Percentiles rank a stretch among this genome's conserved stretches.
Conservation (phyloP, 2,113 vertebrate species). For the Anolis sagrei region DNA sequence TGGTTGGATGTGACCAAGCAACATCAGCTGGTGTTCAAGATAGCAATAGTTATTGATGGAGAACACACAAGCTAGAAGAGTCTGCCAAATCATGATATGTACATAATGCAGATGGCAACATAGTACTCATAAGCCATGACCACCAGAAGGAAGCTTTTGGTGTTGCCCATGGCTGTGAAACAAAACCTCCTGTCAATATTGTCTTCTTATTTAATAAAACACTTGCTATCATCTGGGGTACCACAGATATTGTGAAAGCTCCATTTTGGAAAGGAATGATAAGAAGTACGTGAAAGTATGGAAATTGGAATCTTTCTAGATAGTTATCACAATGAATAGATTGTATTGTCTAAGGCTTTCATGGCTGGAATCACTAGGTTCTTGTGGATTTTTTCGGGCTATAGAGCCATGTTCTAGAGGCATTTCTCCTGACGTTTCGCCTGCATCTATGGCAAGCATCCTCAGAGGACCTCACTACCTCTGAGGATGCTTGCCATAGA, state of each 20-base stretch:
- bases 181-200: conserved; percentile 48
- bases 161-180: conserved; percentile 46
- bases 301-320: conserved; percentile 41
- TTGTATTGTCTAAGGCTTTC: too few species aligned
- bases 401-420: too few species aligned
- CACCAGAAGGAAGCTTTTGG: conserved; percentile 59
- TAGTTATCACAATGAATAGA: not conserved
- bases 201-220: conserved; percentile 10
- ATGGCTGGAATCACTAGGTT: too few species aligned
- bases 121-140: conserved; percentile 62
- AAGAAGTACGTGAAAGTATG: conserved; percentile 64
- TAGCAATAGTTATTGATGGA: too few species aligned
- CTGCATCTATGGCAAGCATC: too few species aligned
- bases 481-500: too few species aligned
- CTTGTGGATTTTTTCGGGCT: too few species aligned
- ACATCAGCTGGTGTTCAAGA: too few species aligned
- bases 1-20: too few species aligned
- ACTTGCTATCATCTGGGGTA: conserved; percentile 56
- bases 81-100: conserved; percentile 35
- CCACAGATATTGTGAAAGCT: conserved; percentile 57
- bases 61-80: too few species aligned
- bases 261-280: conserved; percentile 48
- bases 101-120: conserved; percentile 55
- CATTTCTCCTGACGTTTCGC: too few species aligned
- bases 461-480: too few species aligned